Base-by-base conservation (phyloP, 2,888 invertebrate species). In the Teleiodes luculella region DNA sequence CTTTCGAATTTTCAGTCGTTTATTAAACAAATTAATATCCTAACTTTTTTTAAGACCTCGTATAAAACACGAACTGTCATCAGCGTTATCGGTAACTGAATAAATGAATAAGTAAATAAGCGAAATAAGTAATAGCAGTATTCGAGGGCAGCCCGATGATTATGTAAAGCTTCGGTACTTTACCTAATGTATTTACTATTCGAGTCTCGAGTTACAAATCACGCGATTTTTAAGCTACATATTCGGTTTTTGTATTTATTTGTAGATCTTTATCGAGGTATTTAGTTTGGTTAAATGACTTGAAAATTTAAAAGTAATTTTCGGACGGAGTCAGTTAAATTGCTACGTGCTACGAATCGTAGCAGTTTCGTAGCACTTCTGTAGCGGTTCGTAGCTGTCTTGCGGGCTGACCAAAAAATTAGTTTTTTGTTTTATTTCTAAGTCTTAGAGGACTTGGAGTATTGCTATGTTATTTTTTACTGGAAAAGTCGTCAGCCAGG, bases 31-130 rank as follows among this genome's bases (percentile, higher is more conserved):
- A n/a, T n/a, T n/a, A n/a, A n/a, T n/a, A n/a, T n/a, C n/a, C n/a
- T n/a, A n/a, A n/a, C n/a, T n/a, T n/a, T n/a, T 6, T 36, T 6
- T 39, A 39, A 39, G 18, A 39, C 39, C 39, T 8, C 7, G 18
- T 18, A 39, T 16, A 16, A 39, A 36, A 14, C 14, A 36, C 36
- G 14, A 39, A 16, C 65, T 72, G 68, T 73, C 74, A 71, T 72
- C 73, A 70, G 57, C 57, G 58, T 66, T 69, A 76, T 76, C 66
- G 76, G 71, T 74, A 72, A 75, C 53, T 67, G 74, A 74, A 81
- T 80, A 76, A 67, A 78, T 80, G 75, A 79, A 81, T 77, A 73
- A 72, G 61, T 65, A 65, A 68, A 69, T 65, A 68, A 52, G 36
- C 3, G 18, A 18, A 47, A 37, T 30, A 41, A 55, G 58, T 63